Evolutionary conservation across 2,113 vertebrate species (phyloP).

Genomic region (Ardeotis arabs): DNA sequence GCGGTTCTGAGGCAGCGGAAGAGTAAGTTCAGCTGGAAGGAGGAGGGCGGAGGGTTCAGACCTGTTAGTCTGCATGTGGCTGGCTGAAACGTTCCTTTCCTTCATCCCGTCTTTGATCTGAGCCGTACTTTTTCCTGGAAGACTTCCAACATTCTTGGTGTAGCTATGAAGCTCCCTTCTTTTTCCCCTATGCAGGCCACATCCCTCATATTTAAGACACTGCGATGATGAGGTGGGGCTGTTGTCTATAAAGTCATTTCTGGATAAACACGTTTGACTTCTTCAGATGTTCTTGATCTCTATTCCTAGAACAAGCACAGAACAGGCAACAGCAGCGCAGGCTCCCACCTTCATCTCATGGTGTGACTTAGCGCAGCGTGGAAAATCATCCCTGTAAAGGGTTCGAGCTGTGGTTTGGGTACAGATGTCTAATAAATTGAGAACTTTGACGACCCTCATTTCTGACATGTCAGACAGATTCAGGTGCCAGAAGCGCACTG

Average conservation of each 20-base stretch:
- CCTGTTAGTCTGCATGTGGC: background rate
- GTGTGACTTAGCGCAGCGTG: background rate
- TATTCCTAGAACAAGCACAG: background rate
- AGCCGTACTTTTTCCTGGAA: slow-evolving; percentile 13
- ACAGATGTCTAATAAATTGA: slow-evolving; percentile 5
- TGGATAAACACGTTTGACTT: slow-evolving; percentile 16
- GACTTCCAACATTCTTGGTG: background rate
- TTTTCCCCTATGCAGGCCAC: background rate
- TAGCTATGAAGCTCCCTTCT: background rate
- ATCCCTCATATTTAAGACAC: slow-evolving; percentile 6
- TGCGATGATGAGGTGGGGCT: background rate
- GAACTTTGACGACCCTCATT: slow-evolving; percentile 24
- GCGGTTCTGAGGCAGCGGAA: background rate
- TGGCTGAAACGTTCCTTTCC: slow-evolving; percentile 24
- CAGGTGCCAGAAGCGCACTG: slow-evolving; percentile 21
- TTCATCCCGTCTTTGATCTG: slow-evolving; percentile 34
- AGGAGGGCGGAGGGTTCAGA: background rate
- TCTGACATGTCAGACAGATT: slow-evolving; percentile 30
- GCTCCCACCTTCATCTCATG: background rate
- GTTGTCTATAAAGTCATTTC: background rate
- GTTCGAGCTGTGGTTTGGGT: background rate
- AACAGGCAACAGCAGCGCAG: background rate
- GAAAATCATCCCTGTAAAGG: background rate
- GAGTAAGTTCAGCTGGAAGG: background rate
- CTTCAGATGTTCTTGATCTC: background rate